phyloP scores from a whole-genome alignment of 2,888 invertebrate species.

The Psylliodes chrysocephalus region DNA sequence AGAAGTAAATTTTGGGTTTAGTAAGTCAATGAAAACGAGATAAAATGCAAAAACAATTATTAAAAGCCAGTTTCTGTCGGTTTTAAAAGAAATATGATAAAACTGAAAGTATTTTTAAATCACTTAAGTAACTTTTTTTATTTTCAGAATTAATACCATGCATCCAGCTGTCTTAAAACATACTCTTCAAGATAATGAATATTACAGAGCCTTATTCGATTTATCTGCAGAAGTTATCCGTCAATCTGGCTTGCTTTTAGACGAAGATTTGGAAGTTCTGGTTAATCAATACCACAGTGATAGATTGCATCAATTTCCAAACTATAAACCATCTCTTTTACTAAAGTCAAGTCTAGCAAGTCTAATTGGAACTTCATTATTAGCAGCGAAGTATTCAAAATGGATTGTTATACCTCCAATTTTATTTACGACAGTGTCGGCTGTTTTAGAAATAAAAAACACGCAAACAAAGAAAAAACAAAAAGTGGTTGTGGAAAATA shows the following conservation, averaged over 20 bases:
- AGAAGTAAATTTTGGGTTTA: too few relatives aligned
- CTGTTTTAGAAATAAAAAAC: slow-evolving; percentile 27
- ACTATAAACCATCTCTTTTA: slow-evolving; percentile 31
- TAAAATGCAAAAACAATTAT: too few relatives aligned
- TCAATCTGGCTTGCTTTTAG: slow-evolving; percentile 48
- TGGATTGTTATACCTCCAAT: slow-evolving; percentile 37
- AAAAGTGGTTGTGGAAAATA: slow-evolving; percentile 24
- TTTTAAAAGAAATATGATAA: too few relatives aligned
- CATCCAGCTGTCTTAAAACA: neutral
- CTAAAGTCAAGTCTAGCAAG: slow-evolving; percentile 35
- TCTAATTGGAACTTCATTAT: slow-evolving; percentile 28
- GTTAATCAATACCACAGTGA: slow-evolving; percentile 38
- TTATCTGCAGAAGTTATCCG: slow-evolving; percentile 44
- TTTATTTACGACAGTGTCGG: slow-evolving; percentile 14
- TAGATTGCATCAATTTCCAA: slow-evolving; percentile 23
- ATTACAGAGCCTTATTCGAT: slow-evolving; percentile 39
- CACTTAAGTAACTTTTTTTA: too few relatives aligned
- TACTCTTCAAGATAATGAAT: neutral
- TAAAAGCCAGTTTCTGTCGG: too few relatives aligned
- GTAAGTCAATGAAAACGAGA: too few relatives aligned
- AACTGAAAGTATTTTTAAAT: too few relatives aligned
- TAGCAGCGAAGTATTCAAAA: slow-evolving; percentile 38
- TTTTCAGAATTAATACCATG: neutral
- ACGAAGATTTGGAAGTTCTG: slow-evolving; percentile 51
- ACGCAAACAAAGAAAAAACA: slow-evolving; percentile 20